Base-by-base conservation (phyloP, 2,113 vertebrate species). In the Albula glossodonta region DNA sequence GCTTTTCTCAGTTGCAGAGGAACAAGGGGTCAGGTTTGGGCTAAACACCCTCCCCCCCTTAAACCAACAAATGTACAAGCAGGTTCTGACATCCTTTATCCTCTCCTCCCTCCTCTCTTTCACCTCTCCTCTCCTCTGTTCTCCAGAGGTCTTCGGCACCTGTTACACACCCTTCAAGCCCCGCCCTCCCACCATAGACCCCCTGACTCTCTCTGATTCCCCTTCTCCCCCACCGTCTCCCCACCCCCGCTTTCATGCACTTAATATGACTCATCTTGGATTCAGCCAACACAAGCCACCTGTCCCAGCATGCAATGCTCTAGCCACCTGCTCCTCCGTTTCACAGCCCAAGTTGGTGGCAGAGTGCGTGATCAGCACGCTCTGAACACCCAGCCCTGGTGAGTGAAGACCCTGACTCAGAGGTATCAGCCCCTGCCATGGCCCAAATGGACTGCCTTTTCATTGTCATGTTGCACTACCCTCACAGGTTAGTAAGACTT, bases 261-360 rank as follows among this genome's bases (percentile, higher is more conserved):
- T 3, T n/a, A 10, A 31, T 13, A 10, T 74, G 70, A 74, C 70
- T 74, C n/a, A 74, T 31, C 0, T n/a, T 9, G 70, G 70, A 10
- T 74, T 74, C n/a, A 31, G 70, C 70, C 70, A 22, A n/a, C 25
- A 10, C 5, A 10, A 41, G n/a, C 1, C 22, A 74, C 70, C 70
- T 74, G 70, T 74, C 70, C 70, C 70, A 74, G 70, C 70, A 31
- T 74, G 70, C 70, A 74, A 22, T 74, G 70, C n/a, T 31, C 70
- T 31, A 9, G 70, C 70, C 70, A 74, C 70, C 70, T 74, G 70
- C 70, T 74, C n/a, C 70, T 74, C n/a, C 3, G 22, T 31, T 74
- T 74, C 70, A 31, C 70, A 74, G 70, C 70, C 70, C 2, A 22
- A 31, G n/a, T 74, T n/a, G 6, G 70, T 31, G 70, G n/a, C 70